These are phyloP conservation scores for Halcyon malimbica DNA, from an alignment of 2,113 vertebrate genomes.

Conservation along the genomic window DNA sequence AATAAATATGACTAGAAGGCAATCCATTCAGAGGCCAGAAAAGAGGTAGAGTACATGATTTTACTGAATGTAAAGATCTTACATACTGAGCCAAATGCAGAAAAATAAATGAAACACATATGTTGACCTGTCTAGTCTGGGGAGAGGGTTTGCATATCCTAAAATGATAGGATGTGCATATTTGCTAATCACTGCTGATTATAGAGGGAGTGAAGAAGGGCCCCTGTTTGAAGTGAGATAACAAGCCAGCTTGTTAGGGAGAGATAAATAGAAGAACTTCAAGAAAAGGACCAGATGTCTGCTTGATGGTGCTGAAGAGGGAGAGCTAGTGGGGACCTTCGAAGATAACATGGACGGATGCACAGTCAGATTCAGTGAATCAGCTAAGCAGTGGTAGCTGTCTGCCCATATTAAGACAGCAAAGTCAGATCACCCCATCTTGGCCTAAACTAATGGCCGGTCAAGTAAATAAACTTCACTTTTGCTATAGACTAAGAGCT, in stretches of 20 bases:
- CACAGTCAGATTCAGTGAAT: not conserved
- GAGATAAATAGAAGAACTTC: conserved; percentile 30
- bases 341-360: not conserved
- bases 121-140: conserved; percentile 34
- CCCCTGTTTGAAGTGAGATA: conserved; percentile 52
- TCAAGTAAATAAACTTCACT: too few species aligned
- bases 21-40: not conserved
- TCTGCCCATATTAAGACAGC: not conserved
- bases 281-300: conserved; percentile 52
- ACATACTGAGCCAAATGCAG: not conserved
- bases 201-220: conserved; percentile 40
- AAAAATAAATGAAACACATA: not conserved
- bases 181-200: conserved; percentile 53
- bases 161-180: conserved; percentile 33
- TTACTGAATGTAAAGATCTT: not conserved
- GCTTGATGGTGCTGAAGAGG: not conserved
- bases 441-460: not conserved
- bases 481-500: not conserved
- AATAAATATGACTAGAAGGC: conserved; percentile 28
- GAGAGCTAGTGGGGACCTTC: not conserved
- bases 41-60: not conserved
- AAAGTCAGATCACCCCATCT: not conserved
- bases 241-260: conserved; percentile 43
- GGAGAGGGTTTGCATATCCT: conserved; percentile 21
- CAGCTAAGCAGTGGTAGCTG: not conserved